phyloP scores from a whole-genome alignment of 2,113 vertebrate genomes.

The Gymnarchus niloticus region DNA sequence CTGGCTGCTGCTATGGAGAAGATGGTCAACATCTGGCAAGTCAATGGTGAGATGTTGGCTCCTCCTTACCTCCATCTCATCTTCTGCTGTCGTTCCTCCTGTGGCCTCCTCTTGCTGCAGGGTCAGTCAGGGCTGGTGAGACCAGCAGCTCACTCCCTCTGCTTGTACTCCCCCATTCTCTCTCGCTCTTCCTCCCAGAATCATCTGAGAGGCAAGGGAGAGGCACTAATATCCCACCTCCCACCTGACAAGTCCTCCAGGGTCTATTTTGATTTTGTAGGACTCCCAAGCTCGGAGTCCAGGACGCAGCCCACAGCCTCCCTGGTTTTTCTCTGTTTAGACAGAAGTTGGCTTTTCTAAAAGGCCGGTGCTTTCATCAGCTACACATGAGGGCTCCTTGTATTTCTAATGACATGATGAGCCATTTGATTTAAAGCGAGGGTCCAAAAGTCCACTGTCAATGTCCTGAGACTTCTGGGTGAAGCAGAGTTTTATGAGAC shows the following conservation, averaged over 20 bases:
- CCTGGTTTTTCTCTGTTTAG: not conserved
- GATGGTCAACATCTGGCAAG: slow-evolving; percentile 96
- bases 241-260: too few relatives aligned
- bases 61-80: not conserved
- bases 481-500: not conserved
- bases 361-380: not conserved
- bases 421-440: not conserved
- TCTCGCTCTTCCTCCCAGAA: too few relatives aligned
- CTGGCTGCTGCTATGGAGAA: slow-evolving; percentile 89
- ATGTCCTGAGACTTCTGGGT: not conserved
- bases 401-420: not conserved
- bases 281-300: too few relatives aligned
- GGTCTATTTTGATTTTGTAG: not conserved
- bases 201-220: too few relatives aligned
- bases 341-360: too few relatives aligned
- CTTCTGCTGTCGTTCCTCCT: not conserved
- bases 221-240: too few relatives aligned
- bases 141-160: not conserved
- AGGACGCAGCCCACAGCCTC: not conserved
- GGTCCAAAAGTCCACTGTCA: not conserved
- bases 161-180: too few relatives aligned
- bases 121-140: not conserved
- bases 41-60: slow-evolving; percentile 72
- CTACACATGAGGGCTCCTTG: not conserved
- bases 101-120: not conserved